A percentile compares a stretch with the other conserved stretches of the same genome.
Evolutionary conservation across 2,113 vertebrate genomes (phyloP).

Genomic region (Halcyon malimbica): DNA sequence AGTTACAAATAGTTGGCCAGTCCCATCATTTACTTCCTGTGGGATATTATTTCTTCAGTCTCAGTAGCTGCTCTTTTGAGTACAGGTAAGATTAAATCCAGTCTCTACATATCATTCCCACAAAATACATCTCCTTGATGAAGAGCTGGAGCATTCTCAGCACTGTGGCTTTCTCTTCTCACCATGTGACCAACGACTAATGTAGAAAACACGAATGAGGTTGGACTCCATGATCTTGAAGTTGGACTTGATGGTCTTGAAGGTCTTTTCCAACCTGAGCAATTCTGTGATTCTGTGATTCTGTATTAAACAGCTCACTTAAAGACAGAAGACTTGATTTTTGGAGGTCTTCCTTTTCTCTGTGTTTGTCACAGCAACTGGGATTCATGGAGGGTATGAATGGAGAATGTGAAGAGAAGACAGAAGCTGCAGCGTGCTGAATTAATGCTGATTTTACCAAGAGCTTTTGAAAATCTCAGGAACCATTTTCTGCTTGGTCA

Average conservation of each 20-base stretch:
- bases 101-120: neutral
- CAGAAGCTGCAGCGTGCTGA: accelerated
- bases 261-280: too few species aligned
- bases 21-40: neutral
- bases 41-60: neutral
- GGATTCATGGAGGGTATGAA: accelerated
- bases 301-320: neutral
- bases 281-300: too few species aligned
- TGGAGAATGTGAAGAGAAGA: neutral
- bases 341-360: neutral
- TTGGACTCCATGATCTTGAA: too few species aligned
- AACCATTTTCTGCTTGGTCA: neutral
- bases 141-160: neutral
- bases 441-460: neutral
- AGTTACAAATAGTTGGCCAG: neutral
- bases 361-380: neutral
- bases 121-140: neutral
- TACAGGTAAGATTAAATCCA: neutral
- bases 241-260: too few species aligned
- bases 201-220: neutral
- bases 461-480: neutral
- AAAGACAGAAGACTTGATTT: neutral
- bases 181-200: neutral
- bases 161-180: neutral
- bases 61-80: neutral